These are phyloP conservation scores for Idaea aversata DNA, from an alignment of 2,888 invertebrate genomes.

Conservation along the genomic window DNA sequence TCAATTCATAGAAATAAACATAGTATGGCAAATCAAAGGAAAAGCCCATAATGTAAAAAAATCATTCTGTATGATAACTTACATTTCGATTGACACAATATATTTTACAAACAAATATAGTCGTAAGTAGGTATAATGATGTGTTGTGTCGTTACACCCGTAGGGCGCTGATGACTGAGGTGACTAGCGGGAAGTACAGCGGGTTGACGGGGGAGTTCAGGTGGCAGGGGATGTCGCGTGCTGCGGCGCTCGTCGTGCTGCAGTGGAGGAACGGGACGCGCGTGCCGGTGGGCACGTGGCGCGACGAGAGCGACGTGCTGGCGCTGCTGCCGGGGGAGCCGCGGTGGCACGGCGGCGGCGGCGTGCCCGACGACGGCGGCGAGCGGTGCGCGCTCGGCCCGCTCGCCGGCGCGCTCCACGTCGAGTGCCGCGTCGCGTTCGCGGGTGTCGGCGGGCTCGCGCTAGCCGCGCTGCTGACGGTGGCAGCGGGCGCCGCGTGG, in stretches of 20 bases:
- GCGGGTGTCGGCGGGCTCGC: constrained; percentile 56
- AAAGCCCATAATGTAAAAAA: too few species aligned
- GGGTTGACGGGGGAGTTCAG: constrained; percentile 59
- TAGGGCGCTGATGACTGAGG: constrained; percentile 47
- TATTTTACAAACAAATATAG: too few species aligned
- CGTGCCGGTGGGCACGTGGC: constrained; percentile 81
- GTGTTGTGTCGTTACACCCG: too few species aligned
- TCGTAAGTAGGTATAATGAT: too few species aligned
- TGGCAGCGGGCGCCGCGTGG: constrained; percentile 47
- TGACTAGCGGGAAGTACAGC: constrained; percentile 34
- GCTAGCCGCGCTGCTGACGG: constrained; percentile 43
- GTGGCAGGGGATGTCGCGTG: constrained; percentile 40
- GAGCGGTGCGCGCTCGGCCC: constrained; percentile 84
- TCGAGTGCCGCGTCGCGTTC: constrained; percentile 87
- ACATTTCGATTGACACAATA: too few species aligned
- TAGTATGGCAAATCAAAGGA: too few species aligned
- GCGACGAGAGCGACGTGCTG: constrained; percentile 89
- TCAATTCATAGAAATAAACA: too few species aligned
- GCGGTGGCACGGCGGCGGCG: constrained; percentile 83
- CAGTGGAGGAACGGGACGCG: constrained; percentile 78
- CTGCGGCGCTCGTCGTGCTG: constrained; percentile 59
- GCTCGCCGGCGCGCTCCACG: constrained; percentile 83
- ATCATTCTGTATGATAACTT: too few species aligned
- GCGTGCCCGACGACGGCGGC: constrained; percentile 85
- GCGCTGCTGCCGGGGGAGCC: constrained; percentile 84